Evolutionary conservation across 2,797 vertebrate genomes (phyloP).

Genomic region (Hirundo rustica): DNA sequence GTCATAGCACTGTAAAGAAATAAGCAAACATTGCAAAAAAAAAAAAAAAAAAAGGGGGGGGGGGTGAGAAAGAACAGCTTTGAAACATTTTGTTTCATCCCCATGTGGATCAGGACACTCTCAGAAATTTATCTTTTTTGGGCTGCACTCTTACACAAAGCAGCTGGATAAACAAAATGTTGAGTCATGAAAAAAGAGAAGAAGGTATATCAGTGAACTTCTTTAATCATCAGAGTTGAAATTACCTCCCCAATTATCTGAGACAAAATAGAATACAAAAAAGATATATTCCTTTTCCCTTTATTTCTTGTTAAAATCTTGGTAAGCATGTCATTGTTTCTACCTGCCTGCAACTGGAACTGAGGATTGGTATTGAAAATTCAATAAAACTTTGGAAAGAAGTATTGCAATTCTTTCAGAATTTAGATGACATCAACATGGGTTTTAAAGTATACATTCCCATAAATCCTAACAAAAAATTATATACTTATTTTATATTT

Average conservation of each 20-base stretch:
- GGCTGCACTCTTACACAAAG: not conserved
- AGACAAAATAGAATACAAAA: not conserved
- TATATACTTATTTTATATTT: not conserved
- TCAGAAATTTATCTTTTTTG: not conserved
- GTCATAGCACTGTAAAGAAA: not conserved
- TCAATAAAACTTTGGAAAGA: not conserved
- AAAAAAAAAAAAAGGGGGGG: too few species aligned
- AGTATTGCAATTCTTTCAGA: not conserved
- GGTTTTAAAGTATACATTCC: not conserved
- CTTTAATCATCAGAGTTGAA: not conserved
- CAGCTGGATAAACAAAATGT: not conserved
- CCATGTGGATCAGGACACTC: not conserved
- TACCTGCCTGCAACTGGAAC: not conserved
- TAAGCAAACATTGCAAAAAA: not conserved
- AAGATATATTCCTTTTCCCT: accelerated
- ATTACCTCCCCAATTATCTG: not conserved
- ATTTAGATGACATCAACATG: not conserved
- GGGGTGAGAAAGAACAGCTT: accelerated
- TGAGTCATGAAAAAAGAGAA: not conserved
- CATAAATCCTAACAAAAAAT: not conserved
- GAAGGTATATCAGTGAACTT: not conserved
- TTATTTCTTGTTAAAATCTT: not conserved
- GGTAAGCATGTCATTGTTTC: not conserved
- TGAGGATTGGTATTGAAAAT: not conserved
- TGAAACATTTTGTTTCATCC: not conserved